Conservation (phyloP, 2,797 vertebrate species). For the Pempheris klunzingeri region DNA sequence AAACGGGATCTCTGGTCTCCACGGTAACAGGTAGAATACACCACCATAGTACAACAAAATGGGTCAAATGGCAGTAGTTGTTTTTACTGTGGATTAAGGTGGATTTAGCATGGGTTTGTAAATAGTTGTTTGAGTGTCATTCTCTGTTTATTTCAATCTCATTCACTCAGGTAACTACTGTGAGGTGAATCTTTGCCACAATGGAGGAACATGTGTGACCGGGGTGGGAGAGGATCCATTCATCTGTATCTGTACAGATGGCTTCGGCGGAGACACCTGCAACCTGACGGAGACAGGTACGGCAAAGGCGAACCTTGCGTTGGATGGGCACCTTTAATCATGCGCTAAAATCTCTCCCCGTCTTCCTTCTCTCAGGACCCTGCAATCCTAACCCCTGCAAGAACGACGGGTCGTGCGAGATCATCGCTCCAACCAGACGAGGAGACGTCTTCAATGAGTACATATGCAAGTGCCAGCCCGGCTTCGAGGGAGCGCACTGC, state of each 20-base stretch:
- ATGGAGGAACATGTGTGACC: conserved; percentile 93
- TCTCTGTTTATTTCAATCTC: conserved; percentile 1
- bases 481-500: conserved; percentile 91
- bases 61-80: background rate
- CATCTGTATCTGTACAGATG: conserved; percentile 93
- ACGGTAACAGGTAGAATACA: background rate
- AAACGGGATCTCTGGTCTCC: background rate
- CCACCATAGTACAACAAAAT: background rate
- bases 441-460: conserved; percentile 93
- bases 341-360: accelerated
- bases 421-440: conserved; percentile 81
- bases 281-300: conserved; percentile 92
- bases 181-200: conserved; percentile 89
- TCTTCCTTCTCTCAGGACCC: conserved; percentile 83
- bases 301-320: background rate
- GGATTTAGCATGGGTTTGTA: no score
- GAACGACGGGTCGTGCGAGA: conserved; percentile 88
- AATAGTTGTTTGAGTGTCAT: background rate
- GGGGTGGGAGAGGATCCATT: conserved; percentile 86
- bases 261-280: conserved; percentile 91
- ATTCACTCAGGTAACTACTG: conserved; percentile 90
- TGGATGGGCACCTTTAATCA: accelerated
- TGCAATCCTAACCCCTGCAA: conserved; percentile 93
- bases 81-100: background rate
- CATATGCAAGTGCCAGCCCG: conserved; percentile 89